Base-by-base conservation (phyloP, 2,888 invertebrate species). In the Steinernema scapterisci region DNA sequence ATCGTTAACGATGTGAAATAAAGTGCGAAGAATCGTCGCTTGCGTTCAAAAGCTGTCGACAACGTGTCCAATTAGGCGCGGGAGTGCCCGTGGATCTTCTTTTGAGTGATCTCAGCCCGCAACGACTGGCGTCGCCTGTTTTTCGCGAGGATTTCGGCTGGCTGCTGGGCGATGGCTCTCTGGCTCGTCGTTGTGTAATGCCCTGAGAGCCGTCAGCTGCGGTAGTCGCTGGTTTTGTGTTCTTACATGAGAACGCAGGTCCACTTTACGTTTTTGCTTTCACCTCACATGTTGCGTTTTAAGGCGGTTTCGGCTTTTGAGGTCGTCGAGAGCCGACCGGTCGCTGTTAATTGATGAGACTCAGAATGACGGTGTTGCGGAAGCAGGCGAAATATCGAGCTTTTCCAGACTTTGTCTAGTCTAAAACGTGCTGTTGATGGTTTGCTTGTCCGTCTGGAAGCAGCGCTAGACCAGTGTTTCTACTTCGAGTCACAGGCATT, bases 241-340 rank as follows among this genome's bases (percentile, higher is more conserved):
- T 63, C 63, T 63, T 63, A 63, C 63, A 63, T 63, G 63, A 63
- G 63, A 63, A 63, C 63, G 63, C 63, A 25, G 63, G 63, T 63
- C 63, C 63, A 63, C 63, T 63, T 63, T 63, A 63, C 63, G 63
- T 63, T 63, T 63, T 63, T 63, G n/a, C 19, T 19, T 19, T 16
- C 13, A n/a, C 25, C 54, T 23, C 63, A 31, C 38, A 63, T 63
- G 63, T 63, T 63, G 63, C 63, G 63, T 48, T 38, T 19, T 9
- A 52, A 23, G 7, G 52, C 52, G 52, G 38, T 38, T 38, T 38
- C 38, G 38, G 38, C 38, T 38, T 38, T 38, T 38, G 38, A 9
- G 38, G 38, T 9, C 9, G 38, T 9, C 3, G 38, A 38, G 9
- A 9, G 9, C 38, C 38, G 38, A 38, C 38, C 38, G 38, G 38